A percentile compares a stretch with the other conserved stretches of the same genome.
These are phyloP conservation scores for Charaxes varanes DNA, from an alignment of 1,140 invertebrate genomes.

Conservation along the genomic window DNA sequence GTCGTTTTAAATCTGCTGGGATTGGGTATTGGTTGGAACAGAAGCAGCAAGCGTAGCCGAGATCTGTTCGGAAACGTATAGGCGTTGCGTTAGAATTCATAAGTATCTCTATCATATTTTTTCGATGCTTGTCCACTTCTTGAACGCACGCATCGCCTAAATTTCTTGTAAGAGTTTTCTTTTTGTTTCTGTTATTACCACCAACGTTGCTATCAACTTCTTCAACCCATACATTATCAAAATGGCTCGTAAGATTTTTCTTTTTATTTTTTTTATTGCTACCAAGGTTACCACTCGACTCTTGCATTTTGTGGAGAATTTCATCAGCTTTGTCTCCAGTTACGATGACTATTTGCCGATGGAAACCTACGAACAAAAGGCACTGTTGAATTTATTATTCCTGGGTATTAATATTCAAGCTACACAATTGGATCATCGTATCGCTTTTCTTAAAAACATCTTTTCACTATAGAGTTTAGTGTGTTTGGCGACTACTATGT, in stretches of 20 bases:
- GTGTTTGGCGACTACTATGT: no score
- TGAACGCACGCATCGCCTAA: background rate
- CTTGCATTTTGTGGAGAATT: constrained; percentile 1
- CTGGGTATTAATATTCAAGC: no score
- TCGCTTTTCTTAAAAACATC: no score
- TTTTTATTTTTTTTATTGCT: background rate
- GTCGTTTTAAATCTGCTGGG: constrained; percentile 29
- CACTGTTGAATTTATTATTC: constrained; percentile 4
- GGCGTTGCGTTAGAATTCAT: constrained; percentile 40
- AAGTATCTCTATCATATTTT: constrained; percentile 30
- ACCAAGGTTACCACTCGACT: background rate
- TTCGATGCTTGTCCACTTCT: constrained; percentile 28
- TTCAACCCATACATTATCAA: background rate
- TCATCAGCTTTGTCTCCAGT: constrained; percentile 7
- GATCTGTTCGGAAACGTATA: constrained; percentile 22
- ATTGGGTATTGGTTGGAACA: constrained; percentile 24
- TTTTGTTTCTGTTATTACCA: no score
- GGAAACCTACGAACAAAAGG: constrained; percentile 12
- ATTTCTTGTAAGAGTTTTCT: background rate
- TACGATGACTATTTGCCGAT: constrained; percentile 5
- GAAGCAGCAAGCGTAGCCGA: constrained; percentile 34
- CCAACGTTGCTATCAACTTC: no score
- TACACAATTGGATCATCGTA: no score
- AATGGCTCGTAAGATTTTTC: background rate
- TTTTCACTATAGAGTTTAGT: no score